Base-by-base conservation (phyloP, 1,140 invertebrate genomes). In the Lordiphosa clarofinis region DNA sequence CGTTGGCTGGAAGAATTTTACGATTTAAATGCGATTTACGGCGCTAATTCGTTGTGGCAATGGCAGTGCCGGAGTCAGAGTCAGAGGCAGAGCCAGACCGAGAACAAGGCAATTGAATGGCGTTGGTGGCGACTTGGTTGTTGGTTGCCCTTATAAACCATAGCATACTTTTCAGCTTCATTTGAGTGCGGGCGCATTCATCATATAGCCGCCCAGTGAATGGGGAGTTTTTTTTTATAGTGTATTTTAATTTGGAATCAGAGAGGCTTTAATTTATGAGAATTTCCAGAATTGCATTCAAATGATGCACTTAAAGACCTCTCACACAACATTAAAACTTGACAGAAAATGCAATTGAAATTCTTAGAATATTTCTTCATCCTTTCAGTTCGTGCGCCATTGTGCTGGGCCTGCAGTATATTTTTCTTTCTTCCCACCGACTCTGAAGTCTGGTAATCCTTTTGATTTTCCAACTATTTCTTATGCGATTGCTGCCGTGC, bases 21-120 rank as follows among this genome's bases (percentile, higher is more conserved):
- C 78, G 78, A 84, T 84, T 84, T 86, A 84, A 84, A 84, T 86
- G 65, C 78, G 79, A 84, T 84, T 84, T 84, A 84, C 79, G 78
- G 79, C 78, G 78, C 78, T 84, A 84, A 84, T 84, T 84, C 78
- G 65, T 73, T 69, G 72, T 76, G 78, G 67, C 78, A 84, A 56
- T 71, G 21, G 54, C 49, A 57, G 21, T 13, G 38, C 19, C n/a
- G 13, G 11, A 44, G 33, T 21, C 33, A 28, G 33, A 37, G 52
- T 11, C 50, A 56, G 11, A 44, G 33, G 10, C 33, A 28, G 33
- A 37, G 52, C 13, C 50, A 56, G n/a, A 13, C 5, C 5, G 42
- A 12, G 21, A 44, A 44, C 28, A 8, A 31, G 71, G 72, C 72
- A 81, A 81, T 81, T 69, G 66, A 66, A 74, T 56, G 72, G 55